These are phyloP conservation scores for Anableps anableps DNA, from an alignment of 2,797 vertebrate species.

Conservation along the genomic window DNA sequence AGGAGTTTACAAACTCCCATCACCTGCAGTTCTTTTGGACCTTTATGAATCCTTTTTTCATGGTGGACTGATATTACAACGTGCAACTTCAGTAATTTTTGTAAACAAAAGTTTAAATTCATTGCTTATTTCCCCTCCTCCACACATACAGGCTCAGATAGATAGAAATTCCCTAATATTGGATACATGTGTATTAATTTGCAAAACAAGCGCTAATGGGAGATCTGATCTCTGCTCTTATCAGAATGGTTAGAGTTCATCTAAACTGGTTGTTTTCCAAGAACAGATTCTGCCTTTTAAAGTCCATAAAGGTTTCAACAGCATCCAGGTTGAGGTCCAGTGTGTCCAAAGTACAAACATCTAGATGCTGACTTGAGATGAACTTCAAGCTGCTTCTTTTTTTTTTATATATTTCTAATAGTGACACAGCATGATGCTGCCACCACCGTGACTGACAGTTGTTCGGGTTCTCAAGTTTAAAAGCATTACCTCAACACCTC, in stretches of 20 bases:
- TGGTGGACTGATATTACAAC: not conserved
- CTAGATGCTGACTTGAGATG: not conserved
- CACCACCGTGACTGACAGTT: not conserved
- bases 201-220: not conserved
- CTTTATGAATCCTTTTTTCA: not conserved
- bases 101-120: not conserved
- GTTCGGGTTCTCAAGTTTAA: not conserved
- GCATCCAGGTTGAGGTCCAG: not conserved
- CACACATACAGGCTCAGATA: not conserved
- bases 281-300: not conserved
- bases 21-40: constrained; percentile 34
- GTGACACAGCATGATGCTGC: not conserved
- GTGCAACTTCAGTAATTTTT: not conserved
- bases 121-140: too few relatives aligned
- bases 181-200: not conserved
- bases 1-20: constrained; percentile 8
- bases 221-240: not conserved
- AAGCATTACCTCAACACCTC: not conserved
- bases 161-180: not conserved
- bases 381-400: not conserved
- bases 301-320: not conserved
- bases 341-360: not conserved
- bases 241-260: not conserved
- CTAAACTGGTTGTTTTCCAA: not conserved
- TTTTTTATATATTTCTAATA: not conserved